Evolutionary conservation across 23 tunicate species (phyloP).

Genomic region (Pegea sp.): DNA sequence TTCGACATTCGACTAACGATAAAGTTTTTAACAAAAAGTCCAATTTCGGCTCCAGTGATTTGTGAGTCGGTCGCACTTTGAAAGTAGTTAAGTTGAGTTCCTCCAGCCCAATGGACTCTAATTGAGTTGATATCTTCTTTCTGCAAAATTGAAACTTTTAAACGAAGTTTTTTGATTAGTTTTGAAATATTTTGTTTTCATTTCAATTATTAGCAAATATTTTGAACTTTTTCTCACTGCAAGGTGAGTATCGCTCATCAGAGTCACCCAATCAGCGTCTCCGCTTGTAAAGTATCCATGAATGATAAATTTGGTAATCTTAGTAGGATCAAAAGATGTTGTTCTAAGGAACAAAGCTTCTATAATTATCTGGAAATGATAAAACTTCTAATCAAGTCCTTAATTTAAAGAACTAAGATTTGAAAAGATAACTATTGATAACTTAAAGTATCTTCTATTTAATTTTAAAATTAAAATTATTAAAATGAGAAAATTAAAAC

Average conservation of each 20-base stretch:
- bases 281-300: constrained; percentile 74
- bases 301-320: constrained; percentile 32
- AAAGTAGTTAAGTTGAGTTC: constrained; percentile 37
- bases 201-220: too few relatives aligned
- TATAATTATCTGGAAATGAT: too few relatives aligned
- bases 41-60: constrained; percentile 64
- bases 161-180: too few relatives aligned
- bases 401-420: too few relatives aligned
- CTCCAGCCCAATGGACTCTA: constrained; percentile 77
- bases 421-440: too few relatives aligned
- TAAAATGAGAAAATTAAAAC: too few relatives aligned
- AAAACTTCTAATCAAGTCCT: too few relatives aligned
- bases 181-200: too few relatives aligned
- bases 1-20: constrained; percentile 15
- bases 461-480: too few relatives aligned
- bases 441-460: too few relatives aligned
- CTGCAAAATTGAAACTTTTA: constrained; percentile 15
- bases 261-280: constrained; percentile 49
- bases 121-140: constrained; percentile 45
- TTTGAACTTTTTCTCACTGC: too few relatives aligned
- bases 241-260: constrained; percentile 28
- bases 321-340: constrained; percentile 35
- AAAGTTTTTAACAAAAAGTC: constrained; percentile 39
- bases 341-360: constrained; percentile 1
- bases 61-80: constrained; percentile 49